These are phyloP conservation scores for Lutjanus argentimaculatus DNA, from an alignment of 2,797 vertebrate species.

Conservation along the genomic window DNA sequence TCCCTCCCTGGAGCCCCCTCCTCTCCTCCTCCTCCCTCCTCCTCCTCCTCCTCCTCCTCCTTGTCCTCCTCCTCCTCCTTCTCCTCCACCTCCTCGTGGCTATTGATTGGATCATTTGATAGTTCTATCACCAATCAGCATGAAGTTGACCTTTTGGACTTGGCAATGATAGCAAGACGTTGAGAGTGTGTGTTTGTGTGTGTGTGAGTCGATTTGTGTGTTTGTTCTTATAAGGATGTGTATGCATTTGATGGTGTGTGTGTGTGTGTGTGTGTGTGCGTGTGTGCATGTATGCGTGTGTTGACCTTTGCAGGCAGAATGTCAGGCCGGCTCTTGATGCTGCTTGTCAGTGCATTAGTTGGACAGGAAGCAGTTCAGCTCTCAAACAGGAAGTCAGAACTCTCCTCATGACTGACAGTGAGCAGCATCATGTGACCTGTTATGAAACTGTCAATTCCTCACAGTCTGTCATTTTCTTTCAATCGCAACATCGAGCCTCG, in stretches of 20 bases:
- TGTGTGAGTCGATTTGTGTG: constrained; percentile 19
- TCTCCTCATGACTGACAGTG: not conserved
- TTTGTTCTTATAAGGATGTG: not conserved
- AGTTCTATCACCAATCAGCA: constrained; percentile 99
- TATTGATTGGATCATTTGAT: constrained; percentile 99
- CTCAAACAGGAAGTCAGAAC: constrained; percentile 51
- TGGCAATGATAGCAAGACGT: constrained; percentile 91
- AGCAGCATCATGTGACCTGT: not conserved
- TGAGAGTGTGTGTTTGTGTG: constrained; percentile 43
- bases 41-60: constrained; percentile 21
- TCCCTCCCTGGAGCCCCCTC: too few species aligned
- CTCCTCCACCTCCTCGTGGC: constrained; percentile 81
- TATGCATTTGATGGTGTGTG: constrained; percentile 20
- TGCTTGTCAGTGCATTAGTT: constrained; percentile 89
- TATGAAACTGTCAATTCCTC: not conserved
- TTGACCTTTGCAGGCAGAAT: constrained; percentile 97
- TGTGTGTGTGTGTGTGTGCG: constrained; percentile 39
- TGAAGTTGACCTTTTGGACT: constrained; percentile 96
- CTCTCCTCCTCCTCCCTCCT: too few species aligned
- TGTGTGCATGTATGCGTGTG: constrained; percentile 45
- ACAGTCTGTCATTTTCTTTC: not conserved
- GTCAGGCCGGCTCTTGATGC: constrained; percentile 93
- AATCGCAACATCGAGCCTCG: too few species aligned
- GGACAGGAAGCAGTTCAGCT: constrained; percentile 61
- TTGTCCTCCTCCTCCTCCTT: constrained; percentile 68